phyloP scores from a whole-genome alignment of 2,113 vertebrate genomes.

The Anguilla rostrata region DNA sequence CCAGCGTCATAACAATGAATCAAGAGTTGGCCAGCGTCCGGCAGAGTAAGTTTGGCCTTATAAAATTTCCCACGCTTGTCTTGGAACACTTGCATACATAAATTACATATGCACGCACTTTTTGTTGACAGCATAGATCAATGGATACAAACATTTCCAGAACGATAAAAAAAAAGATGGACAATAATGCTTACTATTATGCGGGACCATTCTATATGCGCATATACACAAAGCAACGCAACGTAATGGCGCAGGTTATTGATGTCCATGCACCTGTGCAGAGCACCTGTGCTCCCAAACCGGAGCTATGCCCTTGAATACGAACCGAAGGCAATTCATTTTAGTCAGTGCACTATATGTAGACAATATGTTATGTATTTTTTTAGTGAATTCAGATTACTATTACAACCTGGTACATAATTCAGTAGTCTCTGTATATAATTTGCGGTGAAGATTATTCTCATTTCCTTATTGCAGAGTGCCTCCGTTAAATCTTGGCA shows the following conservation, averaged over 20 bases:
- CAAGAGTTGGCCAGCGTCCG: slow-evolving; percentile 42
- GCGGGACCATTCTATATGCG: no score
- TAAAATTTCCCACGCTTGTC: not conserved
- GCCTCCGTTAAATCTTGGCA: slow-evolving; percentile 70
- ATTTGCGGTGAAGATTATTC: not conserved
- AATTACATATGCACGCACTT: not conserved
- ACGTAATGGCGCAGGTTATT: no score
- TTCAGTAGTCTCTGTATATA: not conserved
- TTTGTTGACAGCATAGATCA: not conserved
- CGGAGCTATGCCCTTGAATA: no score
- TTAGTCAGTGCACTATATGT: no score
- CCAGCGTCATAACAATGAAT: slow-evolving; percentile 56
- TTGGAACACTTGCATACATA: not conserved
- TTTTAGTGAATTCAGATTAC: not conserved
- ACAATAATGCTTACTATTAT: no score
- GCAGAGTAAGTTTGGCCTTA: slow-evolving; percentile 63
- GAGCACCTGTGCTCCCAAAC: no score
- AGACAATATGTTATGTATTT: no score
- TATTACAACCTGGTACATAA: not conserved
- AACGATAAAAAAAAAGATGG: not conserved
- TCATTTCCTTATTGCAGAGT: slow-evolving; percentile 60
- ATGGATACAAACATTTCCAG: not conserved
- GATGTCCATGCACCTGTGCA: no score
- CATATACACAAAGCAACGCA: no score
- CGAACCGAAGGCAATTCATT: no score